These are phyloP conservation scores for Chymomyza caudatula DNA, from an alignment of 2,888 invertebrate genomes.

Conservation along the genomic window DNA sequence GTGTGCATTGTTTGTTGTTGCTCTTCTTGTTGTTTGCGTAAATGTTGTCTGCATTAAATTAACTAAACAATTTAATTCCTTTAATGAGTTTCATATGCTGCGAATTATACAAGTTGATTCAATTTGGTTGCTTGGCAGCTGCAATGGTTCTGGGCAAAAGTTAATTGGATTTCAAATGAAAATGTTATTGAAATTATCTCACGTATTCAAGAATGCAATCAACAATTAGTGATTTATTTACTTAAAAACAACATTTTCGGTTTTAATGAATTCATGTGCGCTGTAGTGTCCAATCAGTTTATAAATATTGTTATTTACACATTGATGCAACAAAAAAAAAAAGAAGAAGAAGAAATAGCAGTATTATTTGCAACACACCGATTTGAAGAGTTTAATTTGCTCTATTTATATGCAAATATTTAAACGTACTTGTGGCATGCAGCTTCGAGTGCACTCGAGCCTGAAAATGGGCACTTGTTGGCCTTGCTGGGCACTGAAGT, in stretches of 20 bases:
- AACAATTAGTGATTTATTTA: not conserved
- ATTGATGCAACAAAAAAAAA: not conserved
- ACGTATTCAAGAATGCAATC: not conserved
- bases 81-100: not conserved
- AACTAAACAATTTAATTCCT: conserved; percentile 5
- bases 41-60: conserved; percentile 3
- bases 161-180: not conserved
- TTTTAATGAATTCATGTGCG: not conserved
- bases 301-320: not conserved
- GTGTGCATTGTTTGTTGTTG: not conserved
- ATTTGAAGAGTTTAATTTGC: not conserved
- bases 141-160: not conserved
- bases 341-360: not conserved
- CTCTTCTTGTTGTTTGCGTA: not conserved
- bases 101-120: not conserved
- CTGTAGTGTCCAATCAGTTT: not conserved
- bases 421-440: not conserved
- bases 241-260: not conserved
- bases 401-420: not conserved
- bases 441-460: not conserved
- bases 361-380: not conserved
- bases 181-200: not conserved
- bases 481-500: not conserved
- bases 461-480: not conserved
- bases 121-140: not conserved